These are phyloP conservation scores for Pygocentrus nattereri DNA, from an alignment of 2,797 vertebrate species.

Conservation along the genomic window DNA sequence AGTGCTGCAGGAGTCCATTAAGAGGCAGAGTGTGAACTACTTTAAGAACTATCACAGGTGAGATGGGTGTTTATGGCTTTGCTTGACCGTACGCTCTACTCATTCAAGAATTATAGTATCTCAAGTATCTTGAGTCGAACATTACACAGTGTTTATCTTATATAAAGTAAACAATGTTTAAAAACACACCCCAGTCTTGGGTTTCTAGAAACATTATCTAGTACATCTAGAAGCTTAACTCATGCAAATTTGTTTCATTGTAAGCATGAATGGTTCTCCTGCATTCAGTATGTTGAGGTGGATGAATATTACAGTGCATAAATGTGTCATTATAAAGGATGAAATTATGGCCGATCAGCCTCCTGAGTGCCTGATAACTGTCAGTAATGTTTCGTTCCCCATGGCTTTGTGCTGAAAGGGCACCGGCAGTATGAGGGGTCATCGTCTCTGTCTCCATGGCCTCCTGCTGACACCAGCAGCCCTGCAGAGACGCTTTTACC, in stretches of 20 bases:
- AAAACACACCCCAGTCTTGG: background rate
- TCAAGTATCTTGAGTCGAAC: background rate
- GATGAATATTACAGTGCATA: background rate
- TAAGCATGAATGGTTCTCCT: background rate
- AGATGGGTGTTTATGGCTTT: slow-evolving; percentile 50
- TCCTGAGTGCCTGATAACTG: background rate
- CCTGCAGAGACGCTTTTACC: slow-evolving; percentile 10
- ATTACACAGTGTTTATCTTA: background rate
- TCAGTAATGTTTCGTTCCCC: background rate
- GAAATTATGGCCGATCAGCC: background rate
- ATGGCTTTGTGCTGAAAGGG: background rate
- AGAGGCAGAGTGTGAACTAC: slow-evolving; percentile 97
- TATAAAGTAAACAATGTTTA: too few relatives aligned
- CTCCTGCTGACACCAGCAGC: background rate
- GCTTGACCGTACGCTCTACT: background rate
- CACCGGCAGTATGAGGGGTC: background rate
- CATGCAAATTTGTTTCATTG: background rate
- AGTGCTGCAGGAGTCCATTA: slow-evolving; percentile 96
- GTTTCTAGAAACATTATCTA: background rate
- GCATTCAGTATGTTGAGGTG: background rate
- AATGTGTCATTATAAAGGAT: background rate
- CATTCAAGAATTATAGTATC: background rate
- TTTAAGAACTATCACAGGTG: slow-evolving; percentile 99
- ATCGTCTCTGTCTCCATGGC: background rate
- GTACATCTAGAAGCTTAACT: too few relatives aligned